Evolutionary conservation across 2,797 vertebrate genomes (phyloP).

Genomic region (Myripristis murdjan): DNA sequence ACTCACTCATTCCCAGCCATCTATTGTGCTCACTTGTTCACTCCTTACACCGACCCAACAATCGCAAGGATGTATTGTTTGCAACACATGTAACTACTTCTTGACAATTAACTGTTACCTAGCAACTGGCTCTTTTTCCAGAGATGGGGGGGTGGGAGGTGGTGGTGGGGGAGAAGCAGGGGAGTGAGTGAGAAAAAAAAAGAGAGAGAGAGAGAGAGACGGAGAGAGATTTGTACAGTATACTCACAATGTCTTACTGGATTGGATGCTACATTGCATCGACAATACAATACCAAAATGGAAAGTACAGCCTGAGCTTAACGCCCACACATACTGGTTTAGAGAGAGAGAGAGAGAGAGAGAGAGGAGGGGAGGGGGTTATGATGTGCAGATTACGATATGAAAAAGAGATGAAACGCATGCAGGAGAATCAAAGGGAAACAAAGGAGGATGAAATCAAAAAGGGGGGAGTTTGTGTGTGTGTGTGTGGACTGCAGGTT

Average conservation of each 20-base stretch:
- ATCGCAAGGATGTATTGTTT: slow-evolving; percentile 83
- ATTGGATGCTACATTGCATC: slow-evolving; percentile 85
- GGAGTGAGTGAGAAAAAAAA: too few relatives aligned
- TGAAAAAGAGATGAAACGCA: slow-evolving; percentile 20
- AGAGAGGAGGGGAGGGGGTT: slow-evolving; percentile 26
- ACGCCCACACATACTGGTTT: slow-evolving; percentile 78
- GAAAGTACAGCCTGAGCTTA: slow-evolving; percentile 83
- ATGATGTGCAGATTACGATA: slow-evolving; percentile 66
- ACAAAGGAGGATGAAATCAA: slow-evolving; percentile 22
- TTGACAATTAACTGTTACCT: slow-evolving; percentile 92
- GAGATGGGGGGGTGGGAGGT: slow-evolving; percentile 54
- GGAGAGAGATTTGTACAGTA: slow-evolving; percentile 76
- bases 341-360: slow-evolving; percentile 34
- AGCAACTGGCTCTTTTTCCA: slow-evolving; percentile 88
- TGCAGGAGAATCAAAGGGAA: slow-evolving; percentile 1
- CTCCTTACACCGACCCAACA: slow-evolving; percentile 72
- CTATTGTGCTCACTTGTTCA: slow-evolving; percentile 57
- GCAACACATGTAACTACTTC: slow-evolving; percentile 90
- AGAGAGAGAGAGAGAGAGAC: slow-evolving; percentile 47
- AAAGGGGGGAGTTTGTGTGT: not conserved
- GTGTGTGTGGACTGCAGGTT: slow-evolving; percentile 33
- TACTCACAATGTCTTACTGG: slow-evolving; percentile 82
- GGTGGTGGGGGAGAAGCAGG: slow-evolving; percentile 31
- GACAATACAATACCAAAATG: slow-evolving; percentile 85
- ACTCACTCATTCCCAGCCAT: slow-evolving; percentile 32